phyloP scores from a whole-genome alignment of 1,140 invertebrate species.

The Neodiprion fabricii region DNA sequence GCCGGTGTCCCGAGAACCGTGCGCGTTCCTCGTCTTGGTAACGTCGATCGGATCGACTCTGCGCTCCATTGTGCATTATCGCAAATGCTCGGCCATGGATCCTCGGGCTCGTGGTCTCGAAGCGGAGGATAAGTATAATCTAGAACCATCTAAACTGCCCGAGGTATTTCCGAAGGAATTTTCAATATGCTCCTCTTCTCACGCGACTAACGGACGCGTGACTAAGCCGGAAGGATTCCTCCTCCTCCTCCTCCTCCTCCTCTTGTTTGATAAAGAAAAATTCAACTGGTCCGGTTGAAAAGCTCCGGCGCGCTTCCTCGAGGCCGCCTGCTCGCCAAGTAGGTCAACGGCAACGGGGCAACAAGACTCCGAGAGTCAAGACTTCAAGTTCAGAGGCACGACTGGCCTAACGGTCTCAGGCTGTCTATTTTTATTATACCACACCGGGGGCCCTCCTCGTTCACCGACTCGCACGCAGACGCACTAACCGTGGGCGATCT shows the following conservation, averaged over 20 bases:
- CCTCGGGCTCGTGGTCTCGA: background rate
- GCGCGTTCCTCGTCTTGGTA: background rate
- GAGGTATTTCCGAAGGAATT: slow-evolving; percentile 30
- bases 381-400: slow-evolving; percentile 5
- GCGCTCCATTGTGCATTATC: background rate
- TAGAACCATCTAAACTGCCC: too few species aligned
- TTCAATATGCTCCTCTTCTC: too few species aligned
- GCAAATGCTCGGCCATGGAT: background rate
- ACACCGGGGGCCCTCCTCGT: background rate
- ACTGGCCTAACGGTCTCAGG: slow-evolving; percentile 2
- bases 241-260: slow-evolving; percentile 4
- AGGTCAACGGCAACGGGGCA: slow-evolving; percentile 5
- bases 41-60: background rate
- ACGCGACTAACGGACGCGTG: slow-evolving; percentile 54
- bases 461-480: background rate
- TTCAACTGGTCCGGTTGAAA: slow-evolving; percentile 23
- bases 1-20: background rate
- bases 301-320: background rate
- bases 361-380: background rate
- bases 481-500: background rate
- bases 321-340: slow-evolving; percentile 2
- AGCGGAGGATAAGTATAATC: background rate
- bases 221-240: slow-evolving; percentile 46
- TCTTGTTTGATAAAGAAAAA: slow-evolving; percentile 11
- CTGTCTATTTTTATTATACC: slow-evolving; percentile 10